Evolutionary conservation across 2,888 invertebrate species (phyloP).

Genomic region (Spilarctia lutea): DNA sequence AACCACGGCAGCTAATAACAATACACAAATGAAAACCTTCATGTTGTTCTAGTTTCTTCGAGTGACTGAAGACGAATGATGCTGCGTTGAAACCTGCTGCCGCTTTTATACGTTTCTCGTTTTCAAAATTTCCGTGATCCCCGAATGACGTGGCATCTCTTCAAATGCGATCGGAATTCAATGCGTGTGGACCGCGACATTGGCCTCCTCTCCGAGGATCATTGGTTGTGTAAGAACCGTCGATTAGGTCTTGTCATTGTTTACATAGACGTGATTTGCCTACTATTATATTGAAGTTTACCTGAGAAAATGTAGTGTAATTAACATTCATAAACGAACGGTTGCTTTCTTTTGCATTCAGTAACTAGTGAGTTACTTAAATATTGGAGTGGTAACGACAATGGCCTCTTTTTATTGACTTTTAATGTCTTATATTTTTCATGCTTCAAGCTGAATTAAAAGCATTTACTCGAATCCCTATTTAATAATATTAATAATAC

Average conservation of each 20-base stretch:
- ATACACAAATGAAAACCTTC: conserved; percentile 71
- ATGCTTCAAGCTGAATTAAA: neutral
- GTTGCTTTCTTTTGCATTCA: conserved; percentile 51
- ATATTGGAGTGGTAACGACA: conserved; percentile 20
- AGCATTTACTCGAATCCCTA: neutral
- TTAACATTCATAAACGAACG: conserved; percentile 80
- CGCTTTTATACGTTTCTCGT: conserved; percentile 71
- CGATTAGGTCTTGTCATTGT: conserved; percentile 83
- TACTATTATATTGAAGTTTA: conserved; percentile 55
- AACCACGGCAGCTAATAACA: conserved; percentile 69
- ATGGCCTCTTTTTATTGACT: neutral
- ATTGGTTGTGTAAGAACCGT: conserved; percentile 75
- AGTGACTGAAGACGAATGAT: conserved; percentile 76
- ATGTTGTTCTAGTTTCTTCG: conserved; percentile 64
- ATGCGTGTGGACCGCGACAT: conserved; percentile 75
- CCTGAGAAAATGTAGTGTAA: conserved; percentile 69
- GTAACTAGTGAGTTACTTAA: conserved; percentile 65
- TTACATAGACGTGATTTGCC: conserved; percentile 76
- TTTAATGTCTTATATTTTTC: neutral
- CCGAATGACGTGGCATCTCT: conserved; percentile 75
- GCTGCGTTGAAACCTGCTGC: conserved; percentile 56
- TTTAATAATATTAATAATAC: too few species aligned
- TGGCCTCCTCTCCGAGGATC: conserved; percentile 80
- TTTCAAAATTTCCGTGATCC: conserved; percentile 71
- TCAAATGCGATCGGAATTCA: conserved; percentile 77